Evolutionary conservation across 2,113 vertebrate genomes (phyloP), one percentile per base, ranked within the genome.

Genomic region (Orthochromis malagaraziensis): DNA sequence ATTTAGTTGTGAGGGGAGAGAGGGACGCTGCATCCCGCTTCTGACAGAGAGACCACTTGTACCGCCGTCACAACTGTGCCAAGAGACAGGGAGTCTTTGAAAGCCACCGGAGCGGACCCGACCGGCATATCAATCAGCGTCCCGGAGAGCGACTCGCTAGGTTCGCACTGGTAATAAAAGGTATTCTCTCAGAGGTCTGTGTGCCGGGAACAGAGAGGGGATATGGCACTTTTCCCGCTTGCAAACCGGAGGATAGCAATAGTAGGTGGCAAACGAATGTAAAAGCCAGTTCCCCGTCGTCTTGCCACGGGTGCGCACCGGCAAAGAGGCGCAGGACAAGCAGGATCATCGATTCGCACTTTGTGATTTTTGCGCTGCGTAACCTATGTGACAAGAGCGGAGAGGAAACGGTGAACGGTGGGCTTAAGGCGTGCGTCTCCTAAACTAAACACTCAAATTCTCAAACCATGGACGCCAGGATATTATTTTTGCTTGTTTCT

Each of bases 91-190:
- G 95, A 94, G 94, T 93, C 95, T 96, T 95, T 96, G 93, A 95
- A 91, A 94, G 92, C 80, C 93, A 91, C 93, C 89, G 93, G 88
- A 94, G 94, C 91, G 93, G 89, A 96, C 92, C 93, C 82, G 94
- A 93, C 86, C 92, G 84, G 96, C 96, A 97, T 97, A 95, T 95
- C 95, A 97, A 96, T 94, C 94, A 97, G 93, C 86, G 92, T 94
- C 94, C 92, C 88, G 86, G 86, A 82, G 86, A 93, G 89, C 84
- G 58, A 51, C 81, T 86, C 83, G 77, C 87, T 79, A 55, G 85
- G 70, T 40, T 84, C 80, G 86, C 77, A 80, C 84, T 77, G 81
- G 79, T 54, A 60, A 84, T 55, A 77, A 86, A 87, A 85, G 82
- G 81, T 89, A 82, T 84, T 81, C 73, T 90, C 55, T 88, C n/a